Evolutionary conservation across 1,140 invertebrate genomes (phyloP), one percentile per base, ranked within the genome.

Genomic region (Lordiphosa clarofinis): DNA sequence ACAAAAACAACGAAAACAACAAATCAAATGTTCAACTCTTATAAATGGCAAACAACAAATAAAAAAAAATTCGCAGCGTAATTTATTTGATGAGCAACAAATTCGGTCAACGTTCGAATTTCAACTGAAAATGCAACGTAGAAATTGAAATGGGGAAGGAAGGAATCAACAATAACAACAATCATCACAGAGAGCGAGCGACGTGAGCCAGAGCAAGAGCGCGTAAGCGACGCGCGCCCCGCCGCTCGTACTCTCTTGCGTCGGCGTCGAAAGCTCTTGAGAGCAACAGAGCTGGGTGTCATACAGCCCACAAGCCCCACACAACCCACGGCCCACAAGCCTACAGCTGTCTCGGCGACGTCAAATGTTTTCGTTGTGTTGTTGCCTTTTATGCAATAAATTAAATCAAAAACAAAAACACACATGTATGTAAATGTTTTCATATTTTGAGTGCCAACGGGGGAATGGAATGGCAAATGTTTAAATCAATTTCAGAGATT

Each of bases 51-150:
- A 31, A 28, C 4, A 31, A 31, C 6, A 31, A 31, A 28, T 7
- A 1, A 31, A 31, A 8, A 31, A 31, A 8, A 31, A 31, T 31
- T 31, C 28, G 28, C 28, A 31, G 28, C 28, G 28, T 31, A 31
- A 31, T 31, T 31, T 31, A 31, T 31, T 31, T 31, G 31, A 43
- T 52, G 58, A 56, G 48, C 64, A 76, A 76, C 79, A 76, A 78
- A 73, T 82, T 84, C 78, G 79, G 73, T 84, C 78, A 86, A 84
- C 78, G 78, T 82, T 86, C 58, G 64, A 73, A 84, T 70, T 84
- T 84, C 78, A 73, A 82, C 73, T 78, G 78, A 71, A 73, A 82
- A 56, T 82, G 78, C 78, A 76, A 68, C 56, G 56, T 76, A 66
- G 67, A 69, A 69, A 69, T 75, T 58, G 64, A 70, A 65, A 69